Evolutionary conservation across 2,797 vertebrate genomes (phyloP), one percentile per base, ranked within the genome.

Genomic region (Enteromius thamalakanensis): DNA sequence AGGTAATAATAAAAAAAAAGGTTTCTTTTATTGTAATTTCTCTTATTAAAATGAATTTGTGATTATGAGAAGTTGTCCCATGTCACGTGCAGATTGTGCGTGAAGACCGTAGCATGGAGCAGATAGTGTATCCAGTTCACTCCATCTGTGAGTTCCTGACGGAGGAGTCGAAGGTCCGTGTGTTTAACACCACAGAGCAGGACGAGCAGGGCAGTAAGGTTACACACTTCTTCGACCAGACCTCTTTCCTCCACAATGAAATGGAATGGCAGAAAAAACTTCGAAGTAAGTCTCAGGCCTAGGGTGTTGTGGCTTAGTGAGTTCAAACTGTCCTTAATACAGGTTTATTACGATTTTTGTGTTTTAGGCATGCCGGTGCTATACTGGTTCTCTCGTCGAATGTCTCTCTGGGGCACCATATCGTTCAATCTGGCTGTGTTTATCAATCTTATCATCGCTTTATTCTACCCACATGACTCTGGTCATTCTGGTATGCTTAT

Each of bases 261-360:
- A 99, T 99, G 98, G 96, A 98, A 90, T 99, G 98, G 98, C 98
- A 99, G 94, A 97, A 96, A 91, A 98, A 98, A 84, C 95, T 99
- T 76, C 95, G 97, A 89, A 99, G 98, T 99, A 93, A 87, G 88
- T 84, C 0, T 19, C 40, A 2, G 29, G 3, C 65, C 29, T 70
- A 17, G 2, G 3, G 15, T 71, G 21, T 8, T 15, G 23, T 58
- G 49, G 32, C 8, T 49, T 34, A 53, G 45, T 64, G 40, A 72
- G 17, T 34, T 32, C 68, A 17, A 17, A 26, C 15, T 9, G 10
- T 51, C 9, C 17, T 74, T 53, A 21, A 72, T 9, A 32, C 26
- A 7, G 29, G 17, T 64, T 64, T 65, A 32, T 23, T 69, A 47
- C 34, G 45, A 80, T 67, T 11, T 58, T 82, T 23, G 47, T 85